Evolutionary conservation across 1,140 invertebrate species (phyloP).

Genomic region (Laupala kohalensis): DNA sequence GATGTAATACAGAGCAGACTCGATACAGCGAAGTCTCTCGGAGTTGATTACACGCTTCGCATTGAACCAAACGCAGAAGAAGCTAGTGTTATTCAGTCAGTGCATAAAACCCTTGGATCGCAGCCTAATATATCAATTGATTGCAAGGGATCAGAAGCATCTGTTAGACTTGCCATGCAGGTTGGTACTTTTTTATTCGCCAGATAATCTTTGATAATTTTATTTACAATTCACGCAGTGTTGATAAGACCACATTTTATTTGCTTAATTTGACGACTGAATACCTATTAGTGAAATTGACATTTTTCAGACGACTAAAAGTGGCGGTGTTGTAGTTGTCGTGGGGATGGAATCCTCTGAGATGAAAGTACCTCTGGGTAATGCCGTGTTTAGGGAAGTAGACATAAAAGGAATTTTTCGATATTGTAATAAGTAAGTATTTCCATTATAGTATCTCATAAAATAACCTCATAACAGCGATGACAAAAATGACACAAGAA

Average conservation of each 20-base stretch:
- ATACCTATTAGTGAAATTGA: too few relatives aligned
- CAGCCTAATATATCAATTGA: conserved; percentile 72
- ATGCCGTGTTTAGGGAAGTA: conserved; percentile 68
- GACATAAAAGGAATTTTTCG: conserved; percentile 85
- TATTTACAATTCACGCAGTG: too few relatives aligned
- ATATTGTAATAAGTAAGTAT: conserved; percentile 74
- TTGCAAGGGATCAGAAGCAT: conserved; percentile 72
- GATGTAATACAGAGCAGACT: conserved; percentile 66
- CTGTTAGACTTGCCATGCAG: conserved; percentile 58
- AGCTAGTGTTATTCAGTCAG: conserved; percentile 41
- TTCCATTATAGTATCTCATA: neutral
- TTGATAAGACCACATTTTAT: too few relatives aligned
- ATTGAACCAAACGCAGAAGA: conserved; percentile 42
- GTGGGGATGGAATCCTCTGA: conserved; percentile 74
- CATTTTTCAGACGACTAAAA: conserved; percentile 59
- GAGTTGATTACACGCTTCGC: conserved; percentile 59
- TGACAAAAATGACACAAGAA: too few relatives aligned
- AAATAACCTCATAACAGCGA: too few relatives aligned
- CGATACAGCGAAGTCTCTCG: conserved; percentile 65
- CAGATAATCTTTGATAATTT: too few relatives aligned
- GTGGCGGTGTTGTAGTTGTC: conserved; percentile 68
- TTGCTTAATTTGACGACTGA: too few relatives aligned
- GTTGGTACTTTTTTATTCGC: too few relatives aligned
- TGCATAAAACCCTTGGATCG: conserved; percentile 48
- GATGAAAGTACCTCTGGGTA: conserved; percentile 66